Conservation (phyloP, 2,888 invertebrate genomes). For the Adela reaumurella region DNA sequence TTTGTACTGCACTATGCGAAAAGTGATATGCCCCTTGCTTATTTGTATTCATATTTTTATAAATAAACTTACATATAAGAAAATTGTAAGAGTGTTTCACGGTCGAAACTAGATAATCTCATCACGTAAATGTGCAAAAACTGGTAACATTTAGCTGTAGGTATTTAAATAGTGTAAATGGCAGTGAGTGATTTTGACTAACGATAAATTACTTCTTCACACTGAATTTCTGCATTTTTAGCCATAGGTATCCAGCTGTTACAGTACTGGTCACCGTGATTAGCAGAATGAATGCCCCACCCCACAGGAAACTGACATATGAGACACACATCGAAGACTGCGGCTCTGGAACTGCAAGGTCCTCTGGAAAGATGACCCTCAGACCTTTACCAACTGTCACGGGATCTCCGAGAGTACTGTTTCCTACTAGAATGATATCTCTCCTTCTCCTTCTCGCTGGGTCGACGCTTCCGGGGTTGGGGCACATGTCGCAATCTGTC, state of each 20-base stretch:
- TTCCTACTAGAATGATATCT: constrained; percentile 40
- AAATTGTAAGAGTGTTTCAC: too few relatives aligned
- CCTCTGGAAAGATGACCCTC: constrained; percentile 67
- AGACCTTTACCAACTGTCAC: constrained; percentile 64
- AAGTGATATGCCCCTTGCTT: too few relatives aligned
- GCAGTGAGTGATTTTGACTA: not conserved
- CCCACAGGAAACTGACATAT: constrained; percentile 59
- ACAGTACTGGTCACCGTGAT: constrained; percentile 56
- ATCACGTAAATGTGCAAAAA: not conserved
- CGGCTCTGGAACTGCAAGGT: constrained; percentile 43
- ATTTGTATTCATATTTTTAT: too few relatives aligned
- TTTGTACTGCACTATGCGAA: too few relatives aligned
- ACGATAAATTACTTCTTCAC: not conserved
- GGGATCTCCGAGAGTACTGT: constrained; percentile 54
- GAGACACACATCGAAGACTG: constrained; percentile 59
- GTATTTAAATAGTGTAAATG: not conserved
- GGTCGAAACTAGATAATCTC: not conserved
- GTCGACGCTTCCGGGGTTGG: constrained; percentile 60
- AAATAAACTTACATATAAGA: too few relatives aligned
- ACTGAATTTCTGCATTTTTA: constrained; percentile 16
- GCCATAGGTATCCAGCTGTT: constrained; percentile 39
- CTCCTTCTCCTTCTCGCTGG: constrained; percentile 38
- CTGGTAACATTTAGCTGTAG: not conserved
- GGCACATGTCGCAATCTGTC: constrained; percentile 72
- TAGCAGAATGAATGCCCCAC: constrained; percentile 56